Evolutionary conservation across 1,140 invertebrate genomes (phyloP).

Genomic region (Anastrepha ludens): DNA sequence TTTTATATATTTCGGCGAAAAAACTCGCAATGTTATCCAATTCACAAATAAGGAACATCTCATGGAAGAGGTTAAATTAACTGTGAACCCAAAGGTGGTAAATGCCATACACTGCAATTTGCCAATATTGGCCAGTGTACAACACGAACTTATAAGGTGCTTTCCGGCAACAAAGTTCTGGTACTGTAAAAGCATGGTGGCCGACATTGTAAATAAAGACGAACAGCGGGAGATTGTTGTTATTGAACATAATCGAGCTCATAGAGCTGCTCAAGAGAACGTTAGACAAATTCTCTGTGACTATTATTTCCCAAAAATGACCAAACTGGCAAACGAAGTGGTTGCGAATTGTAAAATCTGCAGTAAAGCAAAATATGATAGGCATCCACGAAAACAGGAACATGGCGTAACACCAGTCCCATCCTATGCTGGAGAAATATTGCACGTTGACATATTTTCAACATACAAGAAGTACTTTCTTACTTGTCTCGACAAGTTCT

Average conservation of each 20-base stretch:
- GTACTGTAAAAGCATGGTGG: conserved; percentile 8
- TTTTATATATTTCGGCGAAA: background rate
- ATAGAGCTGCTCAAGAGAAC: background rate
- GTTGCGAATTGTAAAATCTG: conserved; percentile 1
- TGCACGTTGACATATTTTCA: background rate
- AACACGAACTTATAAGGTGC: background rate
- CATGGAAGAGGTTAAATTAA: background rate
- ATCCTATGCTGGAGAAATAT: background rate
- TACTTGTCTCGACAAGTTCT: background rate
- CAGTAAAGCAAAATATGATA: conserved; percentile 17
- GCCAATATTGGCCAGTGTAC: background rate
- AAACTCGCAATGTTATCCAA: background rate
- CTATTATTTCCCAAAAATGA: conserved; percentile 27
- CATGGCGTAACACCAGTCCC: background rate
- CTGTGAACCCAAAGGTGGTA: background rate
- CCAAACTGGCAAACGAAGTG: background rate
- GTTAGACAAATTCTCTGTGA: background rate
- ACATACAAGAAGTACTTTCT: background rate
- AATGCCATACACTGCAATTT: background rate
- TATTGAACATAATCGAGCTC: conserved; percentile 43
- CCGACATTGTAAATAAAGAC: conserved; percentile 21
- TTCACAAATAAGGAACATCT: background rate
- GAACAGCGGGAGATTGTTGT: conserved; percentile 29
- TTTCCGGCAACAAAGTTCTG: background rate
- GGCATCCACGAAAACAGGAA: background rate